phyloP scores from a whole-genome alignment of 2,113 vertebrate genomes.

The Alexandromys fortis region DNA sequence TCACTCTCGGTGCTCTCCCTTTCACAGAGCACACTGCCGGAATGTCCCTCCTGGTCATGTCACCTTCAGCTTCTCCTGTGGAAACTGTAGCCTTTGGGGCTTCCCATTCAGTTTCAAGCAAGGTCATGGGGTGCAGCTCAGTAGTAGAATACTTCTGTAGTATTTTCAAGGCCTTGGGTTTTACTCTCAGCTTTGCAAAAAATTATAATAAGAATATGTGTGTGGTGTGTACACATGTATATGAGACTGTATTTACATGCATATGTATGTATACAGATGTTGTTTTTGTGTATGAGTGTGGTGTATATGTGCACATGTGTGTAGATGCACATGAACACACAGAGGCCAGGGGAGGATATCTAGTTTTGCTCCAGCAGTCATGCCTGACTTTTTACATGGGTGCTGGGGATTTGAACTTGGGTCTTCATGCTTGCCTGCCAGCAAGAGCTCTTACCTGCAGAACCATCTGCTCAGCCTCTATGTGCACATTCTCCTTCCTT shows the following conservation, averaged over 20 bases:
- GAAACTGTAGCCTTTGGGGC: slow-evolving; percentile 27
- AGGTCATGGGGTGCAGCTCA: background rate
- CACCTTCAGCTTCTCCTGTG: slow-evolving; percentile 37
- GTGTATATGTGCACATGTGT: background rate
- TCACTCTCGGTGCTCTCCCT: background rate
- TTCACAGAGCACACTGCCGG: background rate
- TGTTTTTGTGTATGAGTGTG: background rate
- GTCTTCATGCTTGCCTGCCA: background rate
- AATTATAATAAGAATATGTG: background rate
- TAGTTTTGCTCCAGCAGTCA: no score
- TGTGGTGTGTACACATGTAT: background rate
- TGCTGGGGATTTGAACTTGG: background rate
- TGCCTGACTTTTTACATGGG: background rate
- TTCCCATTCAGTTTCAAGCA: slow-evolving; percentile 30
- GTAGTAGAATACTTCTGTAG: background rate
- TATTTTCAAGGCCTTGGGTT: background rate
- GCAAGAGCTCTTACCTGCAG: background rate
- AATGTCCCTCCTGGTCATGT: slow-evolving; percentile 26
- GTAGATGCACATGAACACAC: background rate
- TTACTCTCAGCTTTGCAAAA: background rate
- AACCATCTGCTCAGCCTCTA: background rate
- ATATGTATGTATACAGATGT: background rate
- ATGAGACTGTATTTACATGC: background rate
- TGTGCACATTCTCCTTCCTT: background rate
- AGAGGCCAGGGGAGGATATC: background rate